Evolutionary conservation across 2,113 vertebrate species (phyloP), one percentile per base, ranked within the genome.

Genomic region (Eubucco bourcierii): DNA sequence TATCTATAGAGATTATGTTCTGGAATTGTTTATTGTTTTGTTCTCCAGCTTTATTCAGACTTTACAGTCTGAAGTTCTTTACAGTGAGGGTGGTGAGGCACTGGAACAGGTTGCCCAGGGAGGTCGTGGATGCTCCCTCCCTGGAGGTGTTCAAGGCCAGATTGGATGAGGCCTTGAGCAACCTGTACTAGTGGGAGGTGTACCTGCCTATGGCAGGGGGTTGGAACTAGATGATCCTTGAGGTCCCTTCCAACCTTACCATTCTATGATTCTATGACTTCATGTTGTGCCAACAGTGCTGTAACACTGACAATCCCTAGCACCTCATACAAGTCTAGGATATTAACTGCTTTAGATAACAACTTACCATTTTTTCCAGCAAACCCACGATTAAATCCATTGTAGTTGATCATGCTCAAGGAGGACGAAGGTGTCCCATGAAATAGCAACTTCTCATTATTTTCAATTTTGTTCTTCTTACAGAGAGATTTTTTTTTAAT

Each of bases 341-440:
- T 93, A 60, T 73, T 4, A 91, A 75, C 31, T 59, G 53, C 47
- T 85, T 84, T 56, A 60, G 61, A 44, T 41, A 87, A 59, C 4
- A 21, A 90, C 96, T 96, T 98, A 99, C 99, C 98, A 5, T 99
- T 98, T 31, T 39, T 86, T 60, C 99, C 98, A 61, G 98, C 98
- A 19, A 98, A 98, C 73, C 98, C 98, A 66, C 98, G 98, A 97
- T 99, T 98, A 95, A 99, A 99, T 80, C 99, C 99, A 1, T 84
- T 88, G 8, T 39, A 7, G 68, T 98, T 99, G 93, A 99, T 98
- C 0, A 89, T 63, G 3, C 64, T 83, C 52, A 98, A 6, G 1
- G 97, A 96, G 6, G 11, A 12, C 9, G 11, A 4, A 24, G 87
- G 39, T 8, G 98, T 99, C 55, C 99, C 99, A 2, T 99, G 99